Conservation (phyloP, 2,797 vertebrate genomes). For the Simalia tracyae region DNA sequence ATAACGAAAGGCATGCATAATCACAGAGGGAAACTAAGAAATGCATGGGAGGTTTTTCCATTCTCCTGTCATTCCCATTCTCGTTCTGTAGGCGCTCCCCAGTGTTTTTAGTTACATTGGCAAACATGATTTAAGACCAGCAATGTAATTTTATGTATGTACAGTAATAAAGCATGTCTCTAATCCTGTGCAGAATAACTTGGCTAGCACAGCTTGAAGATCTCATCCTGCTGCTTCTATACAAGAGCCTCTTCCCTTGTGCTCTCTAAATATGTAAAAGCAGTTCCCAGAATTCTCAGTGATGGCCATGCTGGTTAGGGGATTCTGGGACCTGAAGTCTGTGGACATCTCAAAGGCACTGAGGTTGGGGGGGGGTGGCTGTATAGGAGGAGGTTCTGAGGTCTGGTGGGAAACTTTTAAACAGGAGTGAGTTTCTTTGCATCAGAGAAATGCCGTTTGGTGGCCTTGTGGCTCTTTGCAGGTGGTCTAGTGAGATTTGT, state of each 20-base stretch:
- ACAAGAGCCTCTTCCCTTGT: neutral
- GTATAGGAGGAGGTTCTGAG: neutral
- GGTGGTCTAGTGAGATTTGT: neutral
- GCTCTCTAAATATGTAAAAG: neutral
- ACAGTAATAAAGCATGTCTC: neutral
- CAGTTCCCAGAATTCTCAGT: neutral
- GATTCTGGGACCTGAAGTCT: neutral
- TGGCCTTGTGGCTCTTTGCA: neutral
- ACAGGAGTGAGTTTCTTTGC: neutral
- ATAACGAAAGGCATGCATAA: neutral
- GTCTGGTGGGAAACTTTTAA: neutral
- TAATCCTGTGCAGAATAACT: neutral
- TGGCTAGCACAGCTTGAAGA: neutral
- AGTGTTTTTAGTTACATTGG: neutral
- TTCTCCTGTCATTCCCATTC: neutral
- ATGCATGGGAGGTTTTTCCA: too few relatives aligned
- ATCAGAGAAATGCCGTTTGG: neutral
- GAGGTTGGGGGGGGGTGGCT: neutral
- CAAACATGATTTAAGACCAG: neutral
- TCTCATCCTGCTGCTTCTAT: neutral
- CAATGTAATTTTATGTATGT: neutral
- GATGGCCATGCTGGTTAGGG: neutral
- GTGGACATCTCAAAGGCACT: neutral
- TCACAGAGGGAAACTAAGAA: neutral
- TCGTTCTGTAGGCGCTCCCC: neutral